phyloP scores from a whole-genome alignment of 2,113 vertebrate species.

The Dipodomys merriami region DNA sequence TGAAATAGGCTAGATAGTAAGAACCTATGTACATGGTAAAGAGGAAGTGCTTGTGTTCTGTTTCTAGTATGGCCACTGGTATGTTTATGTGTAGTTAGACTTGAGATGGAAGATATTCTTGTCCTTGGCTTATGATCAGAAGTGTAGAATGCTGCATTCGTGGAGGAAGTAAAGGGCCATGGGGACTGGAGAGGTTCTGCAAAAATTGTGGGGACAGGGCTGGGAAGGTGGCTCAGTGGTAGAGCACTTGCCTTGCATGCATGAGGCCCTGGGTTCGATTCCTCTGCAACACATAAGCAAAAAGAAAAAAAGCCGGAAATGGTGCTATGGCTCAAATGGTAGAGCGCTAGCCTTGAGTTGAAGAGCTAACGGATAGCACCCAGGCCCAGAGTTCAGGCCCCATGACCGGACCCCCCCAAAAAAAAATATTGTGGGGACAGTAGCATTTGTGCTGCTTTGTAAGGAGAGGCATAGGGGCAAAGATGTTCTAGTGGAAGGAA shows the following conservation, averaged over 20 bases:
- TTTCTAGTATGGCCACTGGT: not conserved
- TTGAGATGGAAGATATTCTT: not conserved
- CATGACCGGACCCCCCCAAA: no score
- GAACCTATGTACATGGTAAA: fast-evolving
- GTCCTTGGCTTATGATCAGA: not conserved
- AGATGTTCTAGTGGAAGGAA: not conserved
- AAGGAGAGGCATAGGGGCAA: not conserved
- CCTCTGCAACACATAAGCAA: no score
- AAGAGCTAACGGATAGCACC: no score
- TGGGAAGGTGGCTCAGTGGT: no score
- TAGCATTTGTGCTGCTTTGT: not conserved
- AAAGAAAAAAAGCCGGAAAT: no score
- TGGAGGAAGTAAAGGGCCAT: not conserved
- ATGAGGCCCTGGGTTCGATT: no score
- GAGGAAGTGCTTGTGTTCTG: not conserved
- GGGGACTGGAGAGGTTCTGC: not conserved
- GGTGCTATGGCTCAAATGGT: no score
- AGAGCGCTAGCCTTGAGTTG: no score
- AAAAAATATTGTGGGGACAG: not conserved
- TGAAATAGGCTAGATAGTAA: not conserved
- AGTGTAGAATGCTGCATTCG: not conserved
- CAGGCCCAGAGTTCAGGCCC: no score
- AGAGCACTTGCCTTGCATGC: no score
- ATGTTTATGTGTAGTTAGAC: not conserved
- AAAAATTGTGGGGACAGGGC: not conserved